A percentile compares a stretch with the other conserved stretches of the same genome.
Evolutionary conservation across 2,113 vertebrate species (phyloP).

Genomic region (Pseudorhombus dupliciocellatus): DNA sequence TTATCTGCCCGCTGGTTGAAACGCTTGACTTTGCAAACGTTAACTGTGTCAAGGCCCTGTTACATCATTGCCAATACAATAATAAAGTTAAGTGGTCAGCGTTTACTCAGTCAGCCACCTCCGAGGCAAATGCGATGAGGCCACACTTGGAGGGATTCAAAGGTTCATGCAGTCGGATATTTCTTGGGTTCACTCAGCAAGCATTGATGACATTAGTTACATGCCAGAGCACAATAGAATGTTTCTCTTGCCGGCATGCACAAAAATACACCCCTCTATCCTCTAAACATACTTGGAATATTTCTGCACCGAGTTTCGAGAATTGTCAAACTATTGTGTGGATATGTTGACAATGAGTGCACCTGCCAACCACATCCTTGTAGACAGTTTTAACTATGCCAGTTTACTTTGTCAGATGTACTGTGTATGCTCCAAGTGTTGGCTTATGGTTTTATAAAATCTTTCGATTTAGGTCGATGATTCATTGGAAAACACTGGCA

Average conservation of each 20-base stretch:
- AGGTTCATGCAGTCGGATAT: constrained; percentile 36
- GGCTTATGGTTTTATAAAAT: constrained; percentile 26
- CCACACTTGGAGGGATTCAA: constrained; percentile 22
- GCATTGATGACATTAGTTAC: constrained; percentile 61
- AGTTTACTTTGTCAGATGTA: constrained; percentile 1
- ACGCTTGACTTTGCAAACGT: constrained; percentile 22
- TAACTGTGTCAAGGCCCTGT: constrained; percentile 1
- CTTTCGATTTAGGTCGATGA: constrained; percentile 37
- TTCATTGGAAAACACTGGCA: constrained; percentile 39
- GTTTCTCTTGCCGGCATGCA: constrained; percentile 29
- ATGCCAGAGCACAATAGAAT: constrained; percentile 53
- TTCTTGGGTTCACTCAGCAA: constrained; percentile 60
- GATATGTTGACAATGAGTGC: neutral
- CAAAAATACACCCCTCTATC: constrained; percentile 14
- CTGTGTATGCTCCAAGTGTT: neutral
- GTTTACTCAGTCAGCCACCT: constrained; percentile 34
- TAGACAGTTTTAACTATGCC: neutral
- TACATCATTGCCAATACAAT: constrained; percentile 2
- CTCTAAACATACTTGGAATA: constrained; percentile 44
- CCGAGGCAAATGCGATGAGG: constrained; percentile 37
- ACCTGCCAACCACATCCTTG: constrained; percentile 29
- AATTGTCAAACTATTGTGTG: neutral
- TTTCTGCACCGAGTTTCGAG: constrained; percentile 13
- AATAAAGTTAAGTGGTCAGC: constrained; percentile 12
- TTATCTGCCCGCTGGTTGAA: constrained; percentile 50